Conservation (phyloP, 2,888 invertebrate genomes). For the Mermis nigrescens region DNA sequence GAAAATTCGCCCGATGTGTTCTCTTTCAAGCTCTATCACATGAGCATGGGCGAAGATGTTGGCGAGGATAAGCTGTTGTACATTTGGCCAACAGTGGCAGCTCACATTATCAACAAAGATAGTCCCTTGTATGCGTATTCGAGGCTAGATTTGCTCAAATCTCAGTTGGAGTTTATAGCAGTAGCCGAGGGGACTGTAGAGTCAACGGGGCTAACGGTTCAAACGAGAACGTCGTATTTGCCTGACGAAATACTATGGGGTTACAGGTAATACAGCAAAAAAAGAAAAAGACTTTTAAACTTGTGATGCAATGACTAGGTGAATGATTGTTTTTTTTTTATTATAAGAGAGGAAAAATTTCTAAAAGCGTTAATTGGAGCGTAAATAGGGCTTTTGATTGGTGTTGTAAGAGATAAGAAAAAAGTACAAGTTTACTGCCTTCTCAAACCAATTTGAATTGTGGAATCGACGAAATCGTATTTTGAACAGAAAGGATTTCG, state of each 20-base stretch:
- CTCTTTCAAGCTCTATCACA: neutral
- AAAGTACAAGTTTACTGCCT: no score
- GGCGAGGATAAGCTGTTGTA: slow-evolving; percentile 2
- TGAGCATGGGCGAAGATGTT: slow-evolving; percentile 5
- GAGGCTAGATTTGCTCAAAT: neutral
- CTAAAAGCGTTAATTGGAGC: no score
- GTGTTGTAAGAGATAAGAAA: no score
- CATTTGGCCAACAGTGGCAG: neutral
- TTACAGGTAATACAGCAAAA: neutral
- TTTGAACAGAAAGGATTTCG: no score
- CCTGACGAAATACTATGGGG: slow-evolving; percentile 5
- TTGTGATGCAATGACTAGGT: no score
- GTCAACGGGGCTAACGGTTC: slow-evolving; percentile 1
- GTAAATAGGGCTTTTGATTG: no score
- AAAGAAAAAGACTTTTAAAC: no score
- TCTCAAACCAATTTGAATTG: no score
- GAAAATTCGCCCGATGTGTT: neutral
- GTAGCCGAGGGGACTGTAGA: slow-evolving; percentile 5
- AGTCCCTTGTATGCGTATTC: neutral
- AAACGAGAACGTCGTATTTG: slow-evolving; percentile 5
- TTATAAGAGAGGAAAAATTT: no score
- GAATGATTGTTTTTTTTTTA: no score
- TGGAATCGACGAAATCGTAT: no score
- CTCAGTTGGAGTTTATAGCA: slow-evolving; percentile 1
- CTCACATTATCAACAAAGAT: neutral